These are phyloP conservation scores for Pycnonotus jocosus DNA, from an alignment of 2,113 vertebrate genomes.

Conservation along the genomic window DNA sequence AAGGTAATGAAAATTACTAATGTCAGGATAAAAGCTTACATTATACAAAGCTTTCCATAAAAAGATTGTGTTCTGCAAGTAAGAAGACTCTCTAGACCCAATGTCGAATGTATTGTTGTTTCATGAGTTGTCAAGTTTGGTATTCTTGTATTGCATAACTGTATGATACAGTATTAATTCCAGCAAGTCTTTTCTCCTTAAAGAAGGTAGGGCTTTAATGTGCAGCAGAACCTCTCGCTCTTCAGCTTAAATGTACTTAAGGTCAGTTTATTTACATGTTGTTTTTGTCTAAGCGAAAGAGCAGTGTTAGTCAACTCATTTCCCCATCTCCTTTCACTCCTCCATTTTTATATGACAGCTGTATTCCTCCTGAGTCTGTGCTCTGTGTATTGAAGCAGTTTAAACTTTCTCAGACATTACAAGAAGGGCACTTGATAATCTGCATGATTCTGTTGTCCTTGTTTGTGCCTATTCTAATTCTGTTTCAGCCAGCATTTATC, in stretches of 20 bases:
- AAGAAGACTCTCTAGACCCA: neutral
- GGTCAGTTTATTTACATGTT: neutral
- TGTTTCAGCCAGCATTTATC: neutral
- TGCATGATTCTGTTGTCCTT: neutral
- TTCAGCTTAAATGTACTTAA: neutral
- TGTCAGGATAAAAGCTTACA: neutral
- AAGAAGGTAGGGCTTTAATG: conserved; percentile 21
- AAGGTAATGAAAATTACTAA: neutral
- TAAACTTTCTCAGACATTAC: neutral
- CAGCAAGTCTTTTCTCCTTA: neutral
- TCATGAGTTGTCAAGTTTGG: neutral
- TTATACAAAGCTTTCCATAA: neutral
- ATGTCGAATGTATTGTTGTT: accelerated
- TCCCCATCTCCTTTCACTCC: neutral
- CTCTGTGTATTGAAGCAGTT: neutral
- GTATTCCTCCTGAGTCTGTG: neutral
- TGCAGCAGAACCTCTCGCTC: neutral
- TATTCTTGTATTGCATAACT: neutral
- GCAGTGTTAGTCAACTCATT: neutral
- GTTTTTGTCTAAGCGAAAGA: neutral
- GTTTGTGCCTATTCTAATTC: neutral
- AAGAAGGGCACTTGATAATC: neutral
- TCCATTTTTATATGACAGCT: neutral
- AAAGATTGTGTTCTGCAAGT: neutral
- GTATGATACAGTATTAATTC: neutral